phyloP scores from a whole-genome alignment of 2,797 vertebrate species.

The Enoplosus armatus region DNA sequence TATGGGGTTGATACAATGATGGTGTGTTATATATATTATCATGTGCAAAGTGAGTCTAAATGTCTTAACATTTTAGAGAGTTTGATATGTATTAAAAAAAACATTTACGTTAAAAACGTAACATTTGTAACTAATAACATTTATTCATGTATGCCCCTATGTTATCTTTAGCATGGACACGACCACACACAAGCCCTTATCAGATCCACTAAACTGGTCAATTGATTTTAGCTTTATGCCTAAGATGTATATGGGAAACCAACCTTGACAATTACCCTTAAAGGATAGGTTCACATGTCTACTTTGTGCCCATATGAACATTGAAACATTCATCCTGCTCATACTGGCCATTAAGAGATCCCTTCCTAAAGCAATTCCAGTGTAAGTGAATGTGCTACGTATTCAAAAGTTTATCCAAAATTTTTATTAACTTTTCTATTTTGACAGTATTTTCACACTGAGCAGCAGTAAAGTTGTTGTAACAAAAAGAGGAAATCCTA shows the following conservation, averaged over 20 bases:
- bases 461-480: no score
- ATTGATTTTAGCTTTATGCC: slow-evolving; percentile 19
- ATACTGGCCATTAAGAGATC: no score
- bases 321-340: not conserved
- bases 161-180: slow-evolving; percentile 21
- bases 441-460: not conserved
- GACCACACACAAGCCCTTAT: slow-evolving; percentile 47
- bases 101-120: not conserved
- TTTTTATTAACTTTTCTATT: no score
- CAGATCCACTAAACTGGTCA: slow-evolving; percentile 34
- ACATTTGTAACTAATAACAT: slow-evolving; percentile 1
- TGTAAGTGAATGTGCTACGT: not conserved
- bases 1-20: not conserved
- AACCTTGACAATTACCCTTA: not conserved
- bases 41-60: slow-evolving; percentile 7
- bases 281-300: not conserved
- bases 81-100: slow-evolving; percentile 37
- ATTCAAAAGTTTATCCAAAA: not conserved
- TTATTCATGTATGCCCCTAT: slow-evolving; percentile 16
- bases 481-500: not conserved
- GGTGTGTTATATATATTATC: not conserved
- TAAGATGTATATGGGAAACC: not conserved
- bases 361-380: not conserved
- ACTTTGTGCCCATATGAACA: not conserved
- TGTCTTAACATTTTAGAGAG: slow-evolving; percentile 2